phyloP scores from a whole-genome alignment of 2,888 invertebrate species.

The Plutella xylostella region DNA sequence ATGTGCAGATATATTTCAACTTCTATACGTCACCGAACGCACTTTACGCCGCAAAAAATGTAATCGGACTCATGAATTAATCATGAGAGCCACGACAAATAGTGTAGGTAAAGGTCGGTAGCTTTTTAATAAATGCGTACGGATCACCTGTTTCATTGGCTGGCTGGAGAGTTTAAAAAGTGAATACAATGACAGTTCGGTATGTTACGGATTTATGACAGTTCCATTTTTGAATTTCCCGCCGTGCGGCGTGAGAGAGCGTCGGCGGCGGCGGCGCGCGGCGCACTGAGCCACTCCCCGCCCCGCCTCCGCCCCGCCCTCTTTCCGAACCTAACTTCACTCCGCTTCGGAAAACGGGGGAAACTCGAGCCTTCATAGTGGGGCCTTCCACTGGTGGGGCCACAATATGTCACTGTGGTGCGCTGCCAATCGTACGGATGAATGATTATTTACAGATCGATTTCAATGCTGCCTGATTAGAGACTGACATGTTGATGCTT shows the following conservation, averaged over 20 bases:
- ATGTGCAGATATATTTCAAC: slow-evolving; percentile 8
- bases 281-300: slow-evolving; percentile 3
- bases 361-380: slow-evolving; percentile 28
- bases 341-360: slow-evolving; percentile 50
- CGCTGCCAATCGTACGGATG: background rate
- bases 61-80: slow-evolving; percentile 5
- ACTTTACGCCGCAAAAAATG: slow-evolving; percentile 46
- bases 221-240: background rate
- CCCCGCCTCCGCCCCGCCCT: slow-evolving; percentile 45
- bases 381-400: background rate
- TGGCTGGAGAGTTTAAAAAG: background rate
- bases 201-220: too few species aligned
- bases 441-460: background rate
- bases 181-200: too few species aligned
- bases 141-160: slow-evolving; percentile 46
- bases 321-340: slow-evolving; percentile 44
- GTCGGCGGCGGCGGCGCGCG: background rate
- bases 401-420: slow-evolving; percentile 12
- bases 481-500: too few species aligned
- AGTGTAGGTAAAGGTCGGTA: slow-evolving; percentile 57
- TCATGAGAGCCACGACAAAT: slow-evolving; percentile 60
- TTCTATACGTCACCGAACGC: slow-evolving; percentile 29
- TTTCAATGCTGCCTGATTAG: background rate
- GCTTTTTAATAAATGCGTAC: slow-evolving; percentile 48
- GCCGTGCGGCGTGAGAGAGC: background rate